Evolutionary conservation across 2,888 invertebrate species (phyloP), one percentile per base, ranked within the genome.

Genomic region (Spilosoma lubricipeda): DNA sequence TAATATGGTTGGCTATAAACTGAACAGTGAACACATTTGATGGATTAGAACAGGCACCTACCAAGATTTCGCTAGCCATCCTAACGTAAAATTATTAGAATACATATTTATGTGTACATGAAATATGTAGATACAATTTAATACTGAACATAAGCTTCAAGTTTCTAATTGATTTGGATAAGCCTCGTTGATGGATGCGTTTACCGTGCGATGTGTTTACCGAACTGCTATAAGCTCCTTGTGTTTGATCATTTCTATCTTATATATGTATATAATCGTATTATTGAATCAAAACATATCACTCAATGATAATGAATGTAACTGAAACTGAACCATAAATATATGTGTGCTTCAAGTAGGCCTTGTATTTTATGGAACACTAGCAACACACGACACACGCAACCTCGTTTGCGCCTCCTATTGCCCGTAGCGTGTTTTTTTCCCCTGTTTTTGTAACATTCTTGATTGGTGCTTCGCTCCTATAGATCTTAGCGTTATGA

Each of bases 91-190:
- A 15, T 27, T 3, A 56, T 56, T 56, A 59, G 5, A 5, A 59
- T 27, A 27, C 27, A 59, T 59, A 42, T 68, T 36, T 42, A 64
- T 33, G 39, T 39, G 71, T 56, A 70, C 45, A 70, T 70, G 48
- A 71, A 64, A 78, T 68, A 78, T 68, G 70, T 77, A 83, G 69
- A 77, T 82, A 81, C 84, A 81, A 83, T 82, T 77, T 82, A 82
- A 85, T 82, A 82, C 84, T 82, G 82, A 87, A 83, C 88, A 86
- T 86, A 86, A 88, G 91, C 91, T 83, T 93, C 91, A 90, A 92
- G 93, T 93, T 94, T 93, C 93, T 94, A 94, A 95, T 95, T 95
- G 95, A 95, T 95, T 94, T 90, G 92, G 94, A 94, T 94, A 93
- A 94, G 94, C 94, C 82, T 73, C 87, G 91, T 92, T 94, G 95